Evolutionary conservation across 2,797 vertebrate genomes (phyloP).

Genomic region (Pelobates cultripes): DNA sequence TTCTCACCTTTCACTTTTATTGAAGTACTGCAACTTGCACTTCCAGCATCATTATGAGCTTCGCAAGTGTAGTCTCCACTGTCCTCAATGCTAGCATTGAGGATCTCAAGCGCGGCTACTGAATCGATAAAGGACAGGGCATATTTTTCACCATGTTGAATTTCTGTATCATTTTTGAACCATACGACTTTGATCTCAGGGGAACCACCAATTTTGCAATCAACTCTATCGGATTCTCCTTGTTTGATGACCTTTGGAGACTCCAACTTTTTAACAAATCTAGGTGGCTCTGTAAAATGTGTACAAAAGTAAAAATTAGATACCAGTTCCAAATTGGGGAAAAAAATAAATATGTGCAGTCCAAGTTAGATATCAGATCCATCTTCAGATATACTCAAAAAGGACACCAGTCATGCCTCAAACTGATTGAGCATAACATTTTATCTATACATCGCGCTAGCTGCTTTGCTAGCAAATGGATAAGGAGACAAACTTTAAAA

Average conservation of each 20-base stretch:
- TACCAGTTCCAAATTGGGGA: background rate
- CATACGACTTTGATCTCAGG: conserved; percentile 85
- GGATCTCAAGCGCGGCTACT: conserved; percentile 80
- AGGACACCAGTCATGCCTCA: too few species aligned
- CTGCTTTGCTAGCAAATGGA: too few species aligned
- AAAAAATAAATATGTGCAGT: conserved; percentile 1
- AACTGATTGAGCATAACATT: too few species aligned
- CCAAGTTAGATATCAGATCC: too few species aligned
- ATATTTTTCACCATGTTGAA: conserved; percentile 79
- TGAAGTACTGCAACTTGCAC: conserved; percentile 89
- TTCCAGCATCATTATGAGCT: conserved; percentile 91
- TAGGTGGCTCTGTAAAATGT: conserved; percentile 89
- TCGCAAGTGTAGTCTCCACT: conserved; percentile 96
- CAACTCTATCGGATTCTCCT: conserved; percentile 84
- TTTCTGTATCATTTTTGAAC: conserved; percentile 91
- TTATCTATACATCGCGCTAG: too few species aligned
- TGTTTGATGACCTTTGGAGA: conserved; percentile 86
- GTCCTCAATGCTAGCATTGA: conserved; percentile 77
- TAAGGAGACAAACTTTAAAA: too few species aligned
- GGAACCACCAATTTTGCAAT: conserved; percentile 91
- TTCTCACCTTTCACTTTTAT: conserved; percentile 92
- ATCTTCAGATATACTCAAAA: too few species aligned
- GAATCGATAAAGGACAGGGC: conserved; percentile 83
- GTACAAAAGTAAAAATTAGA: background rate
- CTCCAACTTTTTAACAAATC: conserved; percentile 93